Evolutionary conservation across 2,888 invertebrate species (phyloP).

Genomic region (Drosophila barbarae): DNA sequence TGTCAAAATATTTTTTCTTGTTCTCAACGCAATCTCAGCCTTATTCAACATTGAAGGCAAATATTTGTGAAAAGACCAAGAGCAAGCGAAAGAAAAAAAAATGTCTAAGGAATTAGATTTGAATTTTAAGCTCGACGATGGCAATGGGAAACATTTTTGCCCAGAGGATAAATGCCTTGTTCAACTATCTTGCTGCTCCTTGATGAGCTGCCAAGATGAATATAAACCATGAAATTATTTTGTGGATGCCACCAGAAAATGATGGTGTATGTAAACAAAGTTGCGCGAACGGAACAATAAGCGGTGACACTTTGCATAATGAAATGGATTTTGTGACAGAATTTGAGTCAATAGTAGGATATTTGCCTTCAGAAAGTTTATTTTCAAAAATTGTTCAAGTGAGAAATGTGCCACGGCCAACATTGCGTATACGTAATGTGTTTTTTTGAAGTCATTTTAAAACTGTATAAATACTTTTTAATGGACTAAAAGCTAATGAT

Average conservation of each 20-base stretch:
- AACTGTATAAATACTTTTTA: background rate
- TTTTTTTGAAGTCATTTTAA: background rate
- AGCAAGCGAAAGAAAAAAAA: slow-evolving; percentile 17
- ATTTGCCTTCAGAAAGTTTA: slow-evolving; percentile 5
- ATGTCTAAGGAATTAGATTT: slow-evolving; percentile 59
- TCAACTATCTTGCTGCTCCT: slow-evolving; percentile 28
- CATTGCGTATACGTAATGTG: background rate
- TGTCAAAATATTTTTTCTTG: slow-evolving; percentile 36
- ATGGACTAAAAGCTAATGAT: background rate
- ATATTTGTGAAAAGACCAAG: slow-evolving; percentile 28
- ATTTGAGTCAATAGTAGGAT: slow-evolving; percentile 6
- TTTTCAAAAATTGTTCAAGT: slow-evolving; percentile 2
- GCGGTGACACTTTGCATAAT: slow-evolving; percentile 63
- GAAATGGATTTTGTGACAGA: slow-evolving; percentile 47
- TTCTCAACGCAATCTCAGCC: slow-evolving; percentile 16
- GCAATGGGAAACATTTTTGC: slow-evolving; percentile 12
- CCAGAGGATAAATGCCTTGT: slow-evolving; percentile 26
- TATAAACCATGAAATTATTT: slow-evolving; percentile 25
- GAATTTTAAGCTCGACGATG: slow-evolving; percentile 47
- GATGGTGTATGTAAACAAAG: slow-evolving; percentile 38
- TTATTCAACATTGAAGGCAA: slow-evolving; percentile 33
- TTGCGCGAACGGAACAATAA: slow-evolving; percentile 27
- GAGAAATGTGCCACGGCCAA: background rate
- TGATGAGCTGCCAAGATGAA: slow-evolving; percentile 30
- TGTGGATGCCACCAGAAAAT: slow-evolving; percentile 52